Percentiles rank a stretch among this genome's conserved stretches.
These are phyloP conservation scores for Oreochromis tanganicae DNA, from an alignment of 2,113 vertebrate genomes.

Conservation along the genomic window DNA sequence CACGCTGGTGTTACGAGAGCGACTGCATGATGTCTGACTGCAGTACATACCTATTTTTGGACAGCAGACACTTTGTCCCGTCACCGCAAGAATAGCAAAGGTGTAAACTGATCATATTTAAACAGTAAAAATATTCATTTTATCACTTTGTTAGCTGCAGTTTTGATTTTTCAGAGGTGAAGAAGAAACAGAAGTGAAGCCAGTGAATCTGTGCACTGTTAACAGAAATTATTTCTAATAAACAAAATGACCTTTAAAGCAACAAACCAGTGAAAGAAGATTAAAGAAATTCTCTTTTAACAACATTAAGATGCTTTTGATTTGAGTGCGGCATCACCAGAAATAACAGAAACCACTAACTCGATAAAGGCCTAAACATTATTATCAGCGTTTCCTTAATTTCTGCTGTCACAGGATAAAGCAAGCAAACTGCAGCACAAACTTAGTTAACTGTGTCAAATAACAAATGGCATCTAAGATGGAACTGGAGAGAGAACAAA, in stretches of 20 bases:
- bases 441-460: slow-evolving; percentile 59
- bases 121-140: not conserved
- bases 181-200: not conserved
- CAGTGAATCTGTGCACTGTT: not conserved
- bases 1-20: not conserved
- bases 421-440: slow-evolving; percentile 37
- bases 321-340: not conserved
- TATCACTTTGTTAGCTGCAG: not conserved
- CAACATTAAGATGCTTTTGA: not conserved
- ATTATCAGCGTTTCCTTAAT: slow-evolving; percentile 5
- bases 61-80: not conserved
- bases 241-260: not conserved
- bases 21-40: not conserved
- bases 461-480: slow-evolving; percentile 47
- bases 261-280: not conserved
- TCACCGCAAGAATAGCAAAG: not conserved
- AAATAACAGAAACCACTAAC: not conserved
- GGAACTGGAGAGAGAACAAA: slow-evolving; percentile 53
- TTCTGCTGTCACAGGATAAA: slow-evolving; percentile 29
- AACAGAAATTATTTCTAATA: not conserved
- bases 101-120: not conserved
- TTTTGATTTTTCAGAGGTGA: not conserved
- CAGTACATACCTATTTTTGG: not conserved
- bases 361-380: not conserved
- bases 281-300: not conserved